phyloP scores from a whole-genome alignment of 2,797 vertebrate genomes.

The Melanotaenia boesemani region DNA sequence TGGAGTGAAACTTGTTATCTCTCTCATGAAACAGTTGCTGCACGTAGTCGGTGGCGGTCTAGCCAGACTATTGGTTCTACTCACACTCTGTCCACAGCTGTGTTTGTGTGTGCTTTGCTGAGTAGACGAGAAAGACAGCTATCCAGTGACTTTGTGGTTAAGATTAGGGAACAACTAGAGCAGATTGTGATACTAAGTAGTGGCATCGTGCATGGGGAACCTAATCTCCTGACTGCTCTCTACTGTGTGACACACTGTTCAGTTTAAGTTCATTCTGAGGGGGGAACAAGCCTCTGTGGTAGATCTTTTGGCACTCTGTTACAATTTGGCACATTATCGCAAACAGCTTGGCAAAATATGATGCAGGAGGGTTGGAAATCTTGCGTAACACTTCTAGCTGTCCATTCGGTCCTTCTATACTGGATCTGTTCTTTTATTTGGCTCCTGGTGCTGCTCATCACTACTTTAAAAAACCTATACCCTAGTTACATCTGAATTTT shows the following conservation, averaged over 20 bases:
- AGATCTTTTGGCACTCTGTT: slow-evolving; percentile 58
- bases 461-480: slow-evolving; percentile 21
- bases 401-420: slow-evolving; percentile 39
- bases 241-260: slow-evolving; percentile 46
- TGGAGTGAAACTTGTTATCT: slow-evolving; percentile 72
- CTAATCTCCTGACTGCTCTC: slow-evolving; percentile 54
- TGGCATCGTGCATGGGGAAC: slow-evolving; percentile 41
- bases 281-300: not conserved
- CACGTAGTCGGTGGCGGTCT: slow-evolving; percentile 39
- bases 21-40: slow-evolving; percentile 48
- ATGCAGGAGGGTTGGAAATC: slow-evolving; percentile 41
- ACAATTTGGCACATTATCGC: slow-evolving; percentile 53
- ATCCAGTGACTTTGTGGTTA: slow-evolving; percentile 38
- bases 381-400: slow-evolving; percentile 36
- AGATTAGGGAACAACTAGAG: slow-evolving; percentile 20
- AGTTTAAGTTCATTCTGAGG: slow-evolving; percentile 58
- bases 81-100: slow-evolving; percentile 24
- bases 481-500: slow-evolving; percentile 25
- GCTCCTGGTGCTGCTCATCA: slow-evolving; percentile 43
- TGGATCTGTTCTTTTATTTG: slow-evolving; percentile 54
- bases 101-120: slow-evolving; percentile 10
- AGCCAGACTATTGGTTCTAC: slow-evolving; percentile 64
- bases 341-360: slow-evolving; percentile 55
- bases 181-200: slow-evolving; percentile 32
- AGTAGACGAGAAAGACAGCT: slow-evolving; percentile 20